Percentiles rank a stretch among this genome's conserved stretches.
Conservation (phyloP, 2,888 invertebrate species). For the Zootermopsis nevadensis region DNA sequence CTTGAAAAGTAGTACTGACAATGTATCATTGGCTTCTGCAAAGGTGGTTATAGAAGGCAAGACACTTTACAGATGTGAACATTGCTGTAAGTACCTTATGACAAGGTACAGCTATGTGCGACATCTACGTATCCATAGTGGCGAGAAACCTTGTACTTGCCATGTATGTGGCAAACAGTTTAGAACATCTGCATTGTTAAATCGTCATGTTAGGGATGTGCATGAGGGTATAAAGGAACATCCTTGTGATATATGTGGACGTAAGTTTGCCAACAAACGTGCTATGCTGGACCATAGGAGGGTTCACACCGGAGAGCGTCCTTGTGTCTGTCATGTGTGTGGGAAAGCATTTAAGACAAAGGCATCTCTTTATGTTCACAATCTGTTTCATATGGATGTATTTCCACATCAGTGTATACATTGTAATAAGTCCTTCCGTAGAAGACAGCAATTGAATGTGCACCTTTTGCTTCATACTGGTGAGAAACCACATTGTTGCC, state of each 20-base stretch:
- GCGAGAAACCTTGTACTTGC: conserved; percentile 21
- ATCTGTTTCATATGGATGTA: conserved; percentile 41
- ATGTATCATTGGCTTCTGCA: not conserved
- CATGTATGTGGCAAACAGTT: conserved; percentile 39
- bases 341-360: conserved; percentile 63
- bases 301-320: conserved; percentile 72
- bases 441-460: conserved; percentile 41
- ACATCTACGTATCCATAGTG: conserved; percentile 21
- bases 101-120: not conserved
- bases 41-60: not conserved
- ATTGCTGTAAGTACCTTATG: not conserved
- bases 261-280: conserved; percentile 66
- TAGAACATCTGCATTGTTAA: not conserved
- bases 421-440: conserved; percentile 39
- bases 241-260: conserved; percentile 69
- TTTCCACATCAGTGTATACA: conserved; percentile 43
- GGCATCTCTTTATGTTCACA: conserved; percentile 42
- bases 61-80: conserved; percentile 3
- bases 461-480: conserved; percentile 46
- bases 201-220: conserved; percentile 64
- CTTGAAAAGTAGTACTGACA: not conserved
- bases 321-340: conserved; percentile 70
- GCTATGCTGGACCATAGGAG: conserved; percentile 70
- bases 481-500: conserved; percentile 45
- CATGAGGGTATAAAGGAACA: conserved; percentile 72